Conservation (phyloP, 2,113 vertebrate genomes). For the Erythrolamprus reginae region DNA sequence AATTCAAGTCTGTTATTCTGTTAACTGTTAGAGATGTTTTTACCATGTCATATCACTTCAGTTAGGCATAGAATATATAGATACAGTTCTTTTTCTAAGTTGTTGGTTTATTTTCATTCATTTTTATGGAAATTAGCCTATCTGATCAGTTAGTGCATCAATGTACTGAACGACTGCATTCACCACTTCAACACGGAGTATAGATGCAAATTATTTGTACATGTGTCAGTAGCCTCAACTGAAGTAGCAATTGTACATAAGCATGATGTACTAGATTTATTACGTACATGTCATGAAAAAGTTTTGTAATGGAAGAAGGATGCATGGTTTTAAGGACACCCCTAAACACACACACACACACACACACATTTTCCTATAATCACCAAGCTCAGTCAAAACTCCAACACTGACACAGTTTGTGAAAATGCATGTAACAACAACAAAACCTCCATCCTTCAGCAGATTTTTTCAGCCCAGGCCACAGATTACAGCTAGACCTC, state of each 20-base stretch:
- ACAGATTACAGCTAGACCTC: neutral
- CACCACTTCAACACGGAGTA: neutral
- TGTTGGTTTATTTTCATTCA: neutral
- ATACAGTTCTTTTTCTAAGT: neutral
- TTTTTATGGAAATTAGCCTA: neutral
- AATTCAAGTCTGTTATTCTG: neutral
- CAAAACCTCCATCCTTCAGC: neutral
- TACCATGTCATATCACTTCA: neutral
- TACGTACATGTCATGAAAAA: neutral
- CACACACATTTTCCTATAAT: neutral
- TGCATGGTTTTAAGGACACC: neutral
- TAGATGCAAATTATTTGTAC: neutral
- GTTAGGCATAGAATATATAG: neutral
- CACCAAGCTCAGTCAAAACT: neutral
- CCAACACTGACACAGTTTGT: neutral
- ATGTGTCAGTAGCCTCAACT: neutral
- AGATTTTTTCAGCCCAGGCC: constrained; percentile 19
- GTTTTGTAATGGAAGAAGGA: neutral
- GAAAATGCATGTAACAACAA: neutral
- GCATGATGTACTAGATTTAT: neutral
- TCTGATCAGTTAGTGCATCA: neutral
- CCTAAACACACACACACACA: too few relatives aligned
- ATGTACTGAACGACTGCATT: neutral
- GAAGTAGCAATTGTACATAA: neutral
- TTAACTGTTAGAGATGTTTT: neutral